Conservation (phyloP, 2,797 vertebrate genomes). For the Eulemur albifrons region DNA sequence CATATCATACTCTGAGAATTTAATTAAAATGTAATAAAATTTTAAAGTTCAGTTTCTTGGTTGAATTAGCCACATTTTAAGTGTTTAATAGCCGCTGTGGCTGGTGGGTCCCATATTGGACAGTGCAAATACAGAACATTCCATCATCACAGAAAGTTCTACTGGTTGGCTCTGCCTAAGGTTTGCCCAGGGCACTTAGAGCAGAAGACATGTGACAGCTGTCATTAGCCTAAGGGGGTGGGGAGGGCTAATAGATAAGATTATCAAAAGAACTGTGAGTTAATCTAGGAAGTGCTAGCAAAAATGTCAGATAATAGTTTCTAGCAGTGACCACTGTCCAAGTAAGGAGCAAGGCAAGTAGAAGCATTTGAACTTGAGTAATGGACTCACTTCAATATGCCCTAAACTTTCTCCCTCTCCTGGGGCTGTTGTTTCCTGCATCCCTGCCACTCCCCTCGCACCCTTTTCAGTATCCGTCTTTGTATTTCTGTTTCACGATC, state of each 20-base stretch:
- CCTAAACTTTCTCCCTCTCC: background rate
- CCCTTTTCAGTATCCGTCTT: background rate
- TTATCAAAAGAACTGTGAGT: background rate
- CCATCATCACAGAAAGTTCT: background rate
- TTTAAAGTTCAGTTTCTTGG: background rate
- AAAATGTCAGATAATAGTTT: background rate
- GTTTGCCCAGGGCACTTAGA: background rate
- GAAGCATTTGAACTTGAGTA: background rate
- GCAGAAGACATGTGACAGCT: background rate
- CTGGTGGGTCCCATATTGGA: background rate
- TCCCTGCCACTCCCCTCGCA: rapidly evolving
- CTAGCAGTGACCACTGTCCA: background rate
- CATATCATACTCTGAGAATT: background rate
- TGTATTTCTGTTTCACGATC: background rate
- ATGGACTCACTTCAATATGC: background rate
- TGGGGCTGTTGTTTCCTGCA: background rate
- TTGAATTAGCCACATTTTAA: background rate
- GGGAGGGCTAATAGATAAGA: background rate
- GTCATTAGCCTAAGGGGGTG: background rate
- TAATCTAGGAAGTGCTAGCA: background rate
- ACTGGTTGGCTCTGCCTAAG: background rate
- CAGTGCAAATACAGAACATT: background rate
- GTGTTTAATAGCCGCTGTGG: background rate
- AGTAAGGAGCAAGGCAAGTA: background rate
- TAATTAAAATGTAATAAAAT: background rate